Evolutionary conservation across 2,888 invertebrate genomes (phyloP).

Genomic region (Pachycephus smyrnensis): DNA sequence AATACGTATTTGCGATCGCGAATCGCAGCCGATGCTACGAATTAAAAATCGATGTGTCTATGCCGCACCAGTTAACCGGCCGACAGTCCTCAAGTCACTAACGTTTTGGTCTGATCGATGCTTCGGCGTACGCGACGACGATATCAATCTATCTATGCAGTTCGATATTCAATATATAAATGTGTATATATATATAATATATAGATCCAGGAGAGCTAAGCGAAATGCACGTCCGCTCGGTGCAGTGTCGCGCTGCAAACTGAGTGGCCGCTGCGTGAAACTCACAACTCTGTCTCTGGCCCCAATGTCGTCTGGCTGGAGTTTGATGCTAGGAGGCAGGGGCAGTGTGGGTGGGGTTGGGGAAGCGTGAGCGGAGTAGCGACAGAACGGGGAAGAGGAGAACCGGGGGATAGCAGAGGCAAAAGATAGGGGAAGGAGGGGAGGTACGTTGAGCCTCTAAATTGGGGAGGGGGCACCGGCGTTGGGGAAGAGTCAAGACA

Average conservation of each 20-base stretch:
- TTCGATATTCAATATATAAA: too few relatives aligned
- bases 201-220: not conserved
- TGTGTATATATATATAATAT: too few relatives aligned
- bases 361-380: not conserved
- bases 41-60: too few relatives aligned
- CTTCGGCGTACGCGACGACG: too few relatives aligned
- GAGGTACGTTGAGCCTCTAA: not conserved
- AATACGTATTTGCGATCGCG: too few relatives aligned
- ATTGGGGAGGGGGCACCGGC: constrained; percentile 8
- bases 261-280: constrained; percentile 55
- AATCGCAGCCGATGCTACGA: too few relatives aligned
- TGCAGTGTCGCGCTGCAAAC: constrained; percentile 54
- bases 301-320: constrained; percentile 51
- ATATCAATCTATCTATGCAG: too few relatives aligned
- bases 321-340: constrained; percentile 32
- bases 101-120: too few relatives aligned
- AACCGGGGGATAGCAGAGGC: too few relatives aligned
- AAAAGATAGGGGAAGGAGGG: not conserved
- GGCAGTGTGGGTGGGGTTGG: constrained; percentile 28
- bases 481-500: constrained; percentile 12
- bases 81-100: too few relatives aligned
- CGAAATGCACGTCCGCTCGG: constrained; percentile 39
- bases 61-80: too few relatives aligned
- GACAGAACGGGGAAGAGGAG: too few relatives aligned
- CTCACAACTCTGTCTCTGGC: constrained; percentile 52